phyloP scores from a whole-genome alignment of 1,140 invertebrate species.

The Pinna nobilis region DNA sequence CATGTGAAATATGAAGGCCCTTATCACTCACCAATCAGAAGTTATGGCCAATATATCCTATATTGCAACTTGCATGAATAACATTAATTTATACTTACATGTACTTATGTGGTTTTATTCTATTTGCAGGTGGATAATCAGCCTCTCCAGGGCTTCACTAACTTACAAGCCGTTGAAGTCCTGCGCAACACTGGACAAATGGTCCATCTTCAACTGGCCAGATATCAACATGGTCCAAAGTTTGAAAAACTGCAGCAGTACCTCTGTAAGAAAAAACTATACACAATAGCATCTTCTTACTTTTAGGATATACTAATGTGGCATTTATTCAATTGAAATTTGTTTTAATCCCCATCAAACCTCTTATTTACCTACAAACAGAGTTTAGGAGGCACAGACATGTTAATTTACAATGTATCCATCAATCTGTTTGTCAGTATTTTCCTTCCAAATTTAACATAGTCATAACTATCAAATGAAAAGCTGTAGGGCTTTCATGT shows the following conservation, averaged over 20 bases:
- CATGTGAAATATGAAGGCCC: too few relatives aligned
- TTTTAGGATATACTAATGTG: neutral
- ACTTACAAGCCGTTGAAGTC: constrained; percentile 96
- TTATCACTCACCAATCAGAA: too few relatives aligned
- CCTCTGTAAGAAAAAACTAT: constrained; percentile 56
- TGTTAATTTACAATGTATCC: neutral
- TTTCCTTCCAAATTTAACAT: neutral
- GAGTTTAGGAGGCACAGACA: neutral
- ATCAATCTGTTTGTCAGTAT: neutral
- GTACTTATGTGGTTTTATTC: neutral
- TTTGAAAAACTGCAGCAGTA: constrained; percentile 91
- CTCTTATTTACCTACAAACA: neutral
- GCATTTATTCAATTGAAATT: neutral
- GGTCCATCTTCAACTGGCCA: constrained; percentile 85
- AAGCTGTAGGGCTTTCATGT: neutral
- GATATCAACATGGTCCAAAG: constrained; percentile 95
- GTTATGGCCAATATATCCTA: too few relatives aligned
- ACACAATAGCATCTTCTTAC: neutral
- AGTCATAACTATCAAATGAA: too few relatives aligned
- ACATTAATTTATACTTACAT: neutral
- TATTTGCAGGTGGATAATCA: constrained; percentile 86
- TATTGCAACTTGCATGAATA: too few relatives aligned
- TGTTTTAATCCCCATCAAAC: neutral
- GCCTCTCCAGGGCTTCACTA: constrained; percentile 94
- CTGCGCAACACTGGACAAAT: constrained; percentile 89